A percentile compares a stretch with the other conserved stretches of the same genome.
Evolutionary conservation across 2,888 invertebrate species (phyloP).

Genomic region (Pseudolycoriella hygida): DNA sequence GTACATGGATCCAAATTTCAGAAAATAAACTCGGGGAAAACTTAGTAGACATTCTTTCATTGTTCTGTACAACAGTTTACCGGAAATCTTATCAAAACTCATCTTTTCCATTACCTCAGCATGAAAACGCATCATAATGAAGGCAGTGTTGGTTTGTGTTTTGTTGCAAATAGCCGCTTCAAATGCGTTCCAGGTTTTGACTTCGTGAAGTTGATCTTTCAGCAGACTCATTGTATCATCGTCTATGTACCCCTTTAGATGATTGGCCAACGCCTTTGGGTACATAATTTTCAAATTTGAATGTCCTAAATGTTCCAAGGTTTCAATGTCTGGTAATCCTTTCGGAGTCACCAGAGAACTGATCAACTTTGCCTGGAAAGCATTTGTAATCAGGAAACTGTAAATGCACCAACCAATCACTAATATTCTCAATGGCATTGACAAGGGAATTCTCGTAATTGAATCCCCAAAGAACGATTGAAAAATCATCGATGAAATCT

Average conservation of each 20-base stretch:
- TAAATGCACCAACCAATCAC: not conserved
- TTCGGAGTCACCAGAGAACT: not conserved
- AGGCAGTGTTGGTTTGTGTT: not conserved
- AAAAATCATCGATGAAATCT: not conserved
- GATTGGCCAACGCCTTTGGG: not conserved
- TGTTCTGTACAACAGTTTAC: not conserved
- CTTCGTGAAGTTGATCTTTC: not conserved
- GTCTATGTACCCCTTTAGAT: not conserved
- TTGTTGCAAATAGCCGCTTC: not conserved
- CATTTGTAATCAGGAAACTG: not conserved
- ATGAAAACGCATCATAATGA: not conserved
- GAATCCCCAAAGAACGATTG: not conserved
- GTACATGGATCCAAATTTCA: not conserved
- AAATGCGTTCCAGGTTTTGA: not conserved
- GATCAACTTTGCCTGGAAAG: not conserved
- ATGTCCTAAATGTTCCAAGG: not conserved
- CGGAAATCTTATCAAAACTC: not conserved
- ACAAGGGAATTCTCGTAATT: not conserved
- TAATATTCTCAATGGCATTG: not conserved
- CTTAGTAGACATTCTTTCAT: not conserved
- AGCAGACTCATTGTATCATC: not conserved
- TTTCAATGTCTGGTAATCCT: not conserved
- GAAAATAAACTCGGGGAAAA: not conserved
- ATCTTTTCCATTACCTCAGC: not conserved
- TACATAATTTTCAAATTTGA: not conserved